phyloP scores from a whole-genome alignment of 2,113 vertebrate species.

The Aegithalos caudatus region DNA sequence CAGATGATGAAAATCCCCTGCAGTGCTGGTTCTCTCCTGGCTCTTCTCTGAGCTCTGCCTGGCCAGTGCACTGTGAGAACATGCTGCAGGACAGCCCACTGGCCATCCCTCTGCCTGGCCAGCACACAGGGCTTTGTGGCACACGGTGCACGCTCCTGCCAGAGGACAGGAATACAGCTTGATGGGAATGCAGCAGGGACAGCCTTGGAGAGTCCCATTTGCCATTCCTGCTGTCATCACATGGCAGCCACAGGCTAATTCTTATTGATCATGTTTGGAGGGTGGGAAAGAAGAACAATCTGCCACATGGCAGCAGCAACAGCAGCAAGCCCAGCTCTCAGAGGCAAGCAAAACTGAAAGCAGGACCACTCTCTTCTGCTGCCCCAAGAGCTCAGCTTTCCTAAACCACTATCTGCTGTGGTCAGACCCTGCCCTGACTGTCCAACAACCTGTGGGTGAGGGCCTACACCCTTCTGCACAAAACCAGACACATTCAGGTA shows the following conservation, averaged over 20 bases:
- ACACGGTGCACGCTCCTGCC: accelerated
- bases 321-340: background rate
- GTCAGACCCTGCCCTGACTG: background rate
- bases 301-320: background rate
- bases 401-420: background rate
- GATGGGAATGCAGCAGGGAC: background rate
- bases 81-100: accelerated
- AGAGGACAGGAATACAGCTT: background rate
- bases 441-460: accelerated
- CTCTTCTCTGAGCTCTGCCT: background rate
- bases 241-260: background rate
- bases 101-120: background rate
- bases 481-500: background rate
- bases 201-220: background rate
- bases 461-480: background rate
- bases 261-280: background rate
- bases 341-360: background rate
- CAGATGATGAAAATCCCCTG: background rate
- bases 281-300: background rate
- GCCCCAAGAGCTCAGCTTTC: background rate
- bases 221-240: background rate
- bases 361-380: background rate
- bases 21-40: background rate
- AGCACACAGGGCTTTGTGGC: background rate
- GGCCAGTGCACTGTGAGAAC: accelerated